phyloP scores from a whole-genome alignment of 2,113 vertebrate species.

The Catagonus wagneri region DNA sequence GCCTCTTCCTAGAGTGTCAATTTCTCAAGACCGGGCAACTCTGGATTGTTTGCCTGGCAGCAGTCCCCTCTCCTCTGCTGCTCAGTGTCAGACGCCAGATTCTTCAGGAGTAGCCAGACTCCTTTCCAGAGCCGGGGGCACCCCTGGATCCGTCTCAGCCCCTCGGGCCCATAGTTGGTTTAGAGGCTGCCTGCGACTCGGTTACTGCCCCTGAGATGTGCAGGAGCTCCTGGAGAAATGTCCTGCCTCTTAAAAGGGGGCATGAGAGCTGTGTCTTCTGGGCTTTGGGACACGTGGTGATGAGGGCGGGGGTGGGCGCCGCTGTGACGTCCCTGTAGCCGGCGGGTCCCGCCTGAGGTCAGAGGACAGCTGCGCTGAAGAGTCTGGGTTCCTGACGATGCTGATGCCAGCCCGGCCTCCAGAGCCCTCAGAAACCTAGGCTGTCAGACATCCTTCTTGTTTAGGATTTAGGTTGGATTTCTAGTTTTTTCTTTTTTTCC shows the following conservation, averaged over 20 bases:
- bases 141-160: too few species aligned
- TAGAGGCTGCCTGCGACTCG: not conserved
- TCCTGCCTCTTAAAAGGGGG: not conserved
- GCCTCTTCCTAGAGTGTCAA: not conserved
- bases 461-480: not conserved
- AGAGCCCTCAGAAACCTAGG: not conserved
- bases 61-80: not conserved
- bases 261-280: too few species aligned
- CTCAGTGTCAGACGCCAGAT: not conserved
- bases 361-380: fast-evolving
- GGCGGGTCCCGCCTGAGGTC: fast-evolving
- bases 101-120: not conserved
- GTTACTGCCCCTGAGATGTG: not conserved
- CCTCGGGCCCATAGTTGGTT: too few species aligned
- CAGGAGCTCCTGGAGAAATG: not conserved
- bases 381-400: not conserved
- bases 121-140: not conserved
- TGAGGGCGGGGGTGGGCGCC: not conserved
- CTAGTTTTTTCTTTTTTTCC: not conserved
- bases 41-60: not conserved
- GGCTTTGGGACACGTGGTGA: not conserved
- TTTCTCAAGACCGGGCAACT: not conserved
- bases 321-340: not conserved
- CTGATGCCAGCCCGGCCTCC: not conserved
- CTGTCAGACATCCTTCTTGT: not conserved